Evolutionary conservation across 2,888 invertebrate genomes (phyloP).

Genomic region (Cremastobaeus sp.): DNA sequence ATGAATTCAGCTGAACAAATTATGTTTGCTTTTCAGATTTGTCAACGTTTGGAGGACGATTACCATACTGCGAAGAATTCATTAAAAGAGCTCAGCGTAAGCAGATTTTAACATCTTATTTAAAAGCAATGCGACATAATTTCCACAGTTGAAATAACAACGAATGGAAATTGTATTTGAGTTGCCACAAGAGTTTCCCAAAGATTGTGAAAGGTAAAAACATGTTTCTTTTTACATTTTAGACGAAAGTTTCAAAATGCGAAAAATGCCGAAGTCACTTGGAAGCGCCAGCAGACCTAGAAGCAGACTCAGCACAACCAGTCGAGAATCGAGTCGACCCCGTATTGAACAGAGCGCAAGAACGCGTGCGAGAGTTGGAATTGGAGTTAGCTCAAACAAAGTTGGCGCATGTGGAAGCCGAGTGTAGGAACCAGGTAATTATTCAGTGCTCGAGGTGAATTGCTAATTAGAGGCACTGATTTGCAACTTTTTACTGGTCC

Average conservation of each 20-base stretch:
- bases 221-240: too few species aligned
- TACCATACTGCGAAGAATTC: constrained; percentile 83
- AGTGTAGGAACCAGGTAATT: constrained; percentile 94
- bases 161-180: too few species aligned
- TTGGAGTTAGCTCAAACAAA: constrained; percentile 98
- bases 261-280: constrained; percentile 78
- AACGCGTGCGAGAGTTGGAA: constrained; percentile 92
- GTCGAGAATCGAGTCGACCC: constrained; percentile 74
- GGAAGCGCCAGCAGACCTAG: constrained; percentile 67
- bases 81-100: constrained; percentile 83
- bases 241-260: constrained; percentile 81
- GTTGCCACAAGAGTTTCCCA: too few species aligned
- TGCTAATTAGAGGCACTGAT: too few species aligned
- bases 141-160: too few species aligned
- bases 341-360: constrained; percentile 79
- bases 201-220: too few species aligned
- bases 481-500: too few species aligned
- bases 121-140: too few species aligned
- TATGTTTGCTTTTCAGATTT: constrained; percentile 85
- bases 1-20: too few species aligned
- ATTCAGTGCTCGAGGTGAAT: too few species aligned
- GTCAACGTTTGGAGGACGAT: constrained; percentile 91
- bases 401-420: constrained; percentile 96
- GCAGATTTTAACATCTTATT: constrained; percentile 60
- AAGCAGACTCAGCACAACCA: constrained; percentile 68